A percentile compares a stretch with the other conserved stretches of the same genome.
These are phyloP conservation scores for Thamnaconus septentrionalis DNA, from an alignment of 2,113 vertebrate species.

Conservation along the genomic window DNA sequence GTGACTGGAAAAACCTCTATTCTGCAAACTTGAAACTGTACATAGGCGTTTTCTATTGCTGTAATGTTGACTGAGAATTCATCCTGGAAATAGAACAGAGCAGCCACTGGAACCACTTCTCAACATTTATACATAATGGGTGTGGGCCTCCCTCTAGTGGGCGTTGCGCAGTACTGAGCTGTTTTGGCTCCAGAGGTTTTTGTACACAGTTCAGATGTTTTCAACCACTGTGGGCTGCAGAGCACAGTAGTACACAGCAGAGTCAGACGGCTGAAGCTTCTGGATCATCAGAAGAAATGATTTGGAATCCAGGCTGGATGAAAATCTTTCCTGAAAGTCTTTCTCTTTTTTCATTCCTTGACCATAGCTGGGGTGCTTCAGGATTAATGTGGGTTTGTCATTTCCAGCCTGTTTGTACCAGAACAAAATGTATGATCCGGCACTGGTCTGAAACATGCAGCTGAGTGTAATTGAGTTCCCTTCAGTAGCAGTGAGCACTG, in stretches of 20 bases:
- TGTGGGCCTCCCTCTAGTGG: neutral
- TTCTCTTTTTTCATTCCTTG: neutral
- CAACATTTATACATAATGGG: neutral
- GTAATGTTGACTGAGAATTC: neutral
- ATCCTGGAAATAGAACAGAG: neutral
- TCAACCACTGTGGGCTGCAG: constrained; percentile 9
- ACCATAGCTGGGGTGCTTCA: neutral
- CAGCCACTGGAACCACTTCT: neutral
- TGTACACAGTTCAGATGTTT: constrained; percentile 11
- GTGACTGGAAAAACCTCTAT: no score
- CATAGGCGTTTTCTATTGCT: no score
- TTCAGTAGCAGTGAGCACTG: no score
- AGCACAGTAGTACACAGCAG: no score
- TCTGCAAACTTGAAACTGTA: no score
- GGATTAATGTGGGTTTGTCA: no score
- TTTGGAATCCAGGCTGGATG: constrained; percentile 1
- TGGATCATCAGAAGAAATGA: constrained; percentile 30
- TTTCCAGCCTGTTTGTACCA: no score
- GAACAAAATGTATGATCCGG: no score
- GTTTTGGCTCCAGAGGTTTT: constrained; percentile 11
- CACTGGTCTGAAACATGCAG: neutral
- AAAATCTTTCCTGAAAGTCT: neutral
- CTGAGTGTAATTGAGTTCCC: no score
- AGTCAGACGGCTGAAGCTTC: constrained; percentile 10
- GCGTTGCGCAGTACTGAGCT: neutral